These are phyloP conservation scores for Nanorana parkeri DNA, from an alignment of 2,113 vertebrate genomes.

Conservation along the genomic window DNA sequence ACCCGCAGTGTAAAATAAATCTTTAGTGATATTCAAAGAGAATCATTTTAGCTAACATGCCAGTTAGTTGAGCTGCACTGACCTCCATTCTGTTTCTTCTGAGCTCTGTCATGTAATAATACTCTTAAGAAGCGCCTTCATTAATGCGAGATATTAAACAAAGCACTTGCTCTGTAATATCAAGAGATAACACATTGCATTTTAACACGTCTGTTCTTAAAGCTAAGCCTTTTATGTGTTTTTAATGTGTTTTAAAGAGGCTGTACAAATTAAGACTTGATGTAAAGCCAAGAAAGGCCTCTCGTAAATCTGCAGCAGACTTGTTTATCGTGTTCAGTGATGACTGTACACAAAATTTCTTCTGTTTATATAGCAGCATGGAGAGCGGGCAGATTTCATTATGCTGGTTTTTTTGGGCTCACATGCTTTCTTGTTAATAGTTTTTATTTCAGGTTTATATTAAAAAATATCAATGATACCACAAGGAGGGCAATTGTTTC, in stretches of 20 bases:
- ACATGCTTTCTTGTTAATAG: conserved; percentile 35
- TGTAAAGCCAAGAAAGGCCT: conserved; percentile 48
- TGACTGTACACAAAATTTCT: conserved; percentile 38
- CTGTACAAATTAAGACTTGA: conserved; percentile 49
- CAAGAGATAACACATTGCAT: conserved; percentile 54
- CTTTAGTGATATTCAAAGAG: conserved; percentile 72
- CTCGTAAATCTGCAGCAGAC: conserved; percentile 30
- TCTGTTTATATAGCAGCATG: conserved; percentile 7
- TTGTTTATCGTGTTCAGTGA: conserved; percentile 40
- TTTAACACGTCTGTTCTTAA: conserved; percentile 59
- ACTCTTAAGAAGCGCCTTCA: conserved; percentile 69
- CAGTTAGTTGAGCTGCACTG: conserved; percentile 67
- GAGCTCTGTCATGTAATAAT: conserved; percentile 63
- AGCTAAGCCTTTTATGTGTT: conserved; percentile 54
- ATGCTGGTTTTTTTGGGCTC: background rate
- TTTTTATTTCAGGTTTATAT: conserved; percentile 35
- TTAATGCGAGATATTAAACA: conserved; percentile 71
- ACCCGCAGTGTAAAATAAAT: conserved; percentile 42
- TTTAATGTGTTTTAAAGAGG: conserved; percentile 54
- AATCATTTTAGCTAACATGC: conserved; percentile 71
- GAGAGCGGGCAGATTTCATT: background rate
- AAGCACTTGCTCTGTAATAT: conserved; percentile 62
- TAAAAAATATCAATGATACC: background rate
- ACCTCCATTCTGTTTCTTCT: conserved; percentile 66
- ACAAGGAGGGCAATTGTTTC: conserved; percentile 2